phyloP scores from a whole-genome alignment of 2,888 invertebrate genomes.

The Dynastes maya region DNA sequence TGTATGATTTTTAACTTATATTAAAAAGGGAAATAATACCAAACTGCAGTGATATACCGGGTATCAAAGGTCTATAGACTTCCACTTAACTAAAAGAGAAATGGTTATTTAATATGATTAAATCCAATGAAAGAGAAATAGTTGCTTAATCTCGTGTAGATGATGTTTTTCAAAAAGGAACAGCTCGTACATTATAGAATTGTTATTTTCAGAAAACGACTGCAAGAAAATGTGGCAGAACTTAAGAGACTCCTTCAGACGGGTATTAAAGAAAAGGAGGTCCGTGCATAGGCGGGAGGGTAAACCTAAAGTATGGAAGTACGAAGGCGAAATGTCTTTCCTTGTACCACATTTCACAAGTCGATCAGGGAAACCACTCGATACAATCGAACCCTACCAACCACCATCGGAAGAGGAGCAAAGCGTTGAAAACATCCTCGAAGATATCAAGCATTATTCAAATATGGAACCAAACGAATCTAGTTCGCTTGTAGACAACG shows the following conservation, averaged over 20 bases:
- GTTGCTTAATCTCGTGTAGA: no score
- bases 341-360: neutral
- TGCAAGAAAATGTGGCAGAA: conserved; percentile 20
- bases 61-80: no score
- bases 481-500: neutral
- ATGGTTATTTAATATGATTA: no score
- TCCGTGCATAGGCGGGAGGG: neutral
- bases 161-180: no score
- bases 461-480: neutral
- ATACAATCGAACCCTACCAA: neutral
- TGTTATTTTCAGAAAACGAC: conserved; percentile 6
- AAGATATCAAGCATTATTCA: neutral
- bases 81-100: no score
- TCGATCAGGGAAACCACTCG: neutral
- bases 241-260: conserved; percentile 6
- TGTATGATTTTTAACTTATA: no score
- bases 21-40: no score
- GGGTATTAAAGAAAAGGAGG: conserved; percentile 7
- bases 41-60: no score
- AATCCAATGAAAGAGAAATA: no score
- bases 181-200: no score
- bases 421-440: neutral
- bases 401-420: neutral
- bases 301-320: conserved; percentile 2
- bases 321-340: conserved; percentile 7